Percentiles rank a stretch among this genome's conserved stretches.
Conservation (phyloP, 2,797 vertebrate species). For the Lacerta viridis region DNA sequence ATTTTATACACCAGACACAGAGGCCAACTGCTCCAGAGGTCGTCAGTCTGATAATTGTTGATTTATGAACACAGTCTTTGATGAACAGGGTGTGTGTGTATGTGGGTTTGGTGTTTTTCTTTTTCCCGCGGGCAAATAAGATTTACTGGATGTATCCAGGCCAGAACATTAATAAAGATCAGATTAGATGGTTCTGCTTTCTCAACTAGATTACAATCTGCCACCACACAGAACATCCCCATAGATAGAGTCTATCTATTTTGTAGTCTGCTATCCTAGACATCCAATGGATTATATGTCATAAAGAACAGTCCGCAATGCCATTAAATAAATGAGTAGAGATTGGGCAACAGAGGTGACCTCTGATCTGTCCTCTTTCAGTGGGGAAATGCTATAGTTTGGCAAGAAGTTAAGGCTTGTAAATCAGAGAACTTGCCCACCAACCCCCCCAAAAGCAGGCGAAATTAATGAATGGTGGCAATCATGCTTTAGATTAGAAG, state of each 20-base stretch:
- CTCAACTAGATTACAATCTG: conserved; percentile 39
- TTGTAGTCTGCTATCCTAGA: conserved; percentile 36
- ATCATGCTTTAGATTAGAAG: not conserved
- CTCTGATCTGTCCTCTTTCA: not conserved
- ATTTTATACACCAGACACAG: not conserved
- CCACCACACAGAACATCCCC: conserved; percentile 1
- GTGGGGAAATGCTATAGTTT: not conserved
- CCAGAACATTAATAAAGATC: conserved; percentile 41
- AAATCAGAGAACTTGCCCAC: not conserved
- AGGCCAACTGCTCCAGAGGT: conserved; percentile 8
- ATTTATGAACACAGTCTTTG: conserved; percentile 36
- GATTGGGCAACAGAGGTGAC: not conserved
- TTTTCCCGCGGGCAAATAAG: conserved; percentile 21
- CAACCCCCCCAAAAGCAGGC: not conserved
- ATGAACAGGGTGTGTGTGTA: conserved; percentile 24
- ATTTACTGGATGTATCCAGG: conserved; percentile 27
- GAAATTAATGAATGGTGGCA: not conserved
- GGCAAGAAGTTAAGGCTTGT: not conserved
- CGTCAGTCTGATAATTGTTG: conserved; percentile 41
- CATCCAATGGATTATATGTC: conserved; percentile 28
- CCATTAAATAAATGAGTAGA: conserved; percentile 40
- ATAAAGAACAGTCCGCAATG: not conserved
- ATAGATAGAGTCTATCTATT: conserved; percentile 21
- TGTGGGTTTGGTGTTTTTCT: not conserved
- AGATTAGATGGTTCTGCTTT: conserved; percentile 39